Evolutionary conservation across 2,888 invertebrate species (phyloP).

Genomic region (Ryuthela nishihirai): DNA sequence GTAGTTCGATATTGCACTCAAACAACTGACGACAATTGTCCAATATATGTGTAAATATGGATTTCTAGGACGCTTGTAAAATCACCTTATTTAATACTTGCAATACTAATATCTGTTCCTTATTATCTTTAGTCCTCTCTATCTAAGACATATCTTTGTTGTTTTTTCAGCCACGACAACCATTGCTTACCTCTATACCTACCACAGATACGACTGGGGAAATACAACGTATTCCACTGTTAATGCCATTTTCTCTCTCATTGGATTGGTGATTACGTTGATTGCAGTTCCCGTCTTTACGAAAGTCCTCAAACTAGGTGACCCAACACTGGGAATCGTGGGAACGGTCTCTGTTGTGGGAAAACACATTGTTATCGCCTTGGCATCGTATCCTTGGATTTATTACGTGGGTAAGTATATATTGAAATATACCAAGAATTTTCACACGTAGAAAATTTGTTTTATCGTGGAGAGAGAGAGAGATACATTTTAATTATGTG

Average conservation of each 20-base stretch:
- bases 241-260: conserved; percentile 12
- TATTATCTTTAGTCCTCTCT: no score
- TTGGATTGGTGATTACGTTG: neutral
- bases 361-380: conserved; percentile 10
- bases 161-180: neutral
- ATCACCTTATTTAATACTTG: no score
- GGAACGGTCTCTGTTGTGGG: conserved; percentile 10
- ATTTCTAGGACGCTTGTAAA: no score
- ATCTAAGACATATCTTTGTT: no score
- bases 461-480: no score
- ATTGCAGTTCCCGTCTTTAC: conserved; percentile 8
- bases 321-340: conserved; percentile 11
- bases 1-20: no score
- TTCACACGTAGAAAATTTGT: no score
- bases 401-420: conserved; percentile 15
- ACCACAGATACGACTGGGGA: conserved; percentile 19
- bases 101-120: no score
- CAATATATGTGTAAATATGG: no score
- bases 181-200: conserved; percentile 9
- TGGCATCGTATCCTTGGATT: neutral
- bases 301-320: conserved; percentile 2
- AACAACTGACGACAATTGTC: no score
- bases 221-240: conserved; percentile 23
- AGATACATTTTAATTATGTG: no score
- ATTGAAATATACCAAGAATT: no score